Evolutionary conservation across 2,113 vertebrate genomes (phyloP).

Genomic region (Echinops telfairi): DNA sequence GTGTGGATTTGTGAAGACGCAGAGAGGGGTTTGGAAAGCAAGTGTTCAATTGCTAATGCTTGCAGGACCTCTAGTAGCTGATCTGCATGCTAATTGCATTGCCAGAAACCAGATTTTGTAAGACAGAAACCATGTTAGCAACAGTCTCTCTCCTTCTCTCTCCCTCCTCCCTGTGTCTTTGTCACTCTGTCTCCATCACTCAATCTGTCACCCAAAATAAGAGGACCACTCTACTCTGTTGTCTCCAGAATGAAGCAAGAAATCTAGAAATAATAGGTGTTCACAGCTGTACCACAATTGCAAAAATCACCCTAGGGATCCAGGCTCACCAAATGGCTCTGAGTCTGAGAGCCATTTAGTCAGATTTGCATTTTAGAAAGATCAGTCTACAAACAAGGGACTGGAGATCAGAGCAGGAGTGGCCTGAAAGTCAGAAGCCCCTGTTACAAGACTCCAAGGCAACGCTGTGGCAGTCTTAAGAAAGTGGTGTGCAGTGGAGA

Average conservation of each 20-base stretch:
- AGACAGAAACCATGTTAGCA: background rate
- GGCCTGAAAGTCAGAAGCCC: background rate
- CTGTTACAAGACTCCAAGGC: background rate
- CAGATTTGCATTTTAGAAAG: background rate
- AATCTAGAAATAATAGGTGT: background rate
- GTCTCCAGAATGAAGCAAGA: slow-evolving; percentile 44
- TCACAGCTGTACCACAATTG: slow-evolving; percentile 16
- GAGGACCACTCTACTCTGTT: background rate
- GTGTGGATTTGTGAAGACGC: slow-evolving; percentile 48
- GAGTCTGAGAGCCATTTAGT: background rate
- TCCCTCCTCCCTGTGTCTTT: background rate
- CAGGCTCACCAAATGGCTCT: background rate
- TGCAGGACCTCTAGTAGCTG: slow-evolving; percentile 21
- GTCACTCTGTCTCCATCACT: background rate
- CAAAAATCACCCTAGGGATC: slow-evolving; percentile 7
- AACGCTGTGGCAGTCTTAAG: background rate
- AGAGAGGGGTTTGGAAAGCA: slow-evolving; percentile 37
- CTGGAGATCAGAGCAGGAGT: background rate
- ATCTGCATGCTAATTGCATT: slow-evolving; percentile 67
- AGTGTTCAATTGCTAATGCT: slow-evolving; percentile 34
- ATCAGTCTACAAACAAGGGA: background rate
- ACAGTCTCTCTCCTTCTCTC: background rate
- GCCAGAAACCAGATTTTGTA: slow-evolving; percentile 22
- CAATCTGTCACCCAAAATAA: slow-evolving; percentile 18
- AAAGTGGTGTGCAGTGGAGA: background rate